Evolutionary conservation across 2,797 vertebrate species (phyloP).

Genomic region (Hozukius guyotensis): DNA sequence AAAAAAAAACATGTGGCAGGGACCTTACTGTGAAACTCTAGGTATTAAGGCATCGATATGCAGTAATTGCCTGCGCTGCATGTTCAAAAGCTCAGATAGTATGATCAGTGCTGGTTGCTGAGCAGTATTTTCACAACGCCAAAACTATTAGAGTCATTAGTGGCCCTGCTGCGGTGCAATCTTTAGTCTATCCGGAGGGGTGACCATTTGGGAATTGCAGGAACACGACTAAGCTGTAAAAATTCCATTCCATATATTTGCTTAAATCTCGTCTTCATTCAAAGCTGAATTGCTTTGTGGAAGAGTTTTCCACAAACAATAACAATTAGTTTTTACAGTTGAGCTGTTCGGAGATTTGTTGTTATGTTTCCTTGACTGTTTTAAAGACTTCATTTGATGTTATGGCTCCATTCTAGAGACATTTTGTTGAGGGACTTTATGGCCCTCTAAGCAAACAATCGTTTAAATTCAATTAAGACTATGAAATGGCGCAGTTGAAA

Average conservation of each 20-base stretch:
- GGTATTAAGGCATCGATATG: constrained; percentile 28
- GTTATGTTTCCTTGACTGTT: constrained; percentile 76
- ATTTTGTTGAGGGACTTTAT: constrained; percentile 72
- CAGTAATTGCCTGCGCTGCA: constrained; percentile 35
- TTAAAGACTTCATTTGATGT: constrained; percentile 75
- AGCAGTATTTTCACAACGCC: constrained; percentile 67
- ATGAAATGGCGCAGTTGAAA: constrained; percentile 64
- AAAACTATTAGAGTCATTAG: constrained; percentile 65
- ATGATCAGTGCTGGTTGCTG: constrained; percentile 71
- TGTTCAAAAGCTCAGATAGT: constrained; percentile 47
- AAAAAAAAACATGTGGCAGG: neutral
- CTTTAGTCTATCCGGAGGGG: constrained; percentile 62
- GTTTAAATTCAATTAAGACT: constrained; percentile 81
- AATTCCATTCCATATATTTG: constrained; percentile 63
- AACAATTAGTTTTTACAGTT: constrained; percentile 78
- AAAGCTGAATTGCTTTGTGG: constrained; percentile 60
- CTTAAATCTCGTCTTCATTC: constrained; percentile 53
- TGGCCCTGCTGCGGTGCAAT: constrained; percentile 48
- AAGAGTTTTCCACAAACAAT: constrained; percentile 65
- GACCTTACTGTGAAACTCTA: constrained; percentile 27
- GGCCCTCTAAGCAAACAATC: constrained; percentile 75
- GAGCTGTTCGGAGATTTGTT: constrained; percentile 77
- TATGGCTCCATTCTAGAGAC: constrained; percentile 65
- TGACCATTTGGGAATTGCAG: constrained; percentile 67
- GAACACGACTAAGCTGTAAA: constrained; percentile 55